Base-by-base conservation (phyloP, 2,113 vertebrate genomes). In the Phrynosoma blainvillii region DNA sequence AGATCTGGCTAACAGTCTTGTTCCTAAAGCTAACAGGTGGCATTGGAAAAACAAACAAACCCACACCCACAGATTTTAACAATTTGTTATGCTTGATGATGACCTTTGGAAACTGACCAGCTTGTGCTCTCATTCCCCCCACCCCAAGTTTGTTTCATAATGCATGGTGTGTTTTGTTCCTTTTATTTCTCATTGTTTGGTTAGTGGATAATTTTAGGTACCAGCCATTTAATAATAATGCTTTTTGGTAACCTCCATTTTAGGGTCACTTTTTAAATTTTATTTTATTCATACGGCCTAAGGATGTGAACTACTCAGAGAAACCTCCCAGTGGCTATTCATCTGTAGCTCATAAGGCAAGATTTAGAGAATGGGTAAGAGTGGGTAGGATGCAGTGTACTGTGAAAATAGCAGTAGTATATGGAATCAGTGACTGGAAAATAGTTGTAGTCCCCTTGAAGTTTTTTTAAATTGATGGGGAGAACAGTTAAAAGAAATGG, bases 401-500 rank as follows among this genome's bases (percentile, higher is more conserved):
- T 36, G 84, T 59, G 76, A 82, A 93, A 92, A 88, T 36, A 42
- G 87, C 7, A 0, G 84, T 1, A 62, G 85, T 86, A 2, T 0
- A 0, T 56, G 88, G 62, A 88, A 32, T 1, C n/a, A 3, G 75
- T 14, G 36, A 66, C 84, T 20, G 79, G 84, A 86, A 82, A 82
- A 56, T 0, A 0, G 20, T 25, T 73, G 9, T 0, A 1, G 12
- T 0, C 0, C 12, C 47, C 16, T 66, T 10, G 23, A 12, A 86
- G 14, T 71, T 40, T 9, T 65, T 59, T 62, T 30, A 2, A 30
- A 71, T 12, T 47, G 20, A 73, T 27, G 65, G 73, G 3, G 21
- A 68, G 66, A 68, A 68, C 40, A 71, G 27, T 0, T 0, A 1
- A 5, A 16, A 0, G 16, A 65, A 52, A 30, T 36, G 40, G 4